Evolutionary conservation across 1,140 invertebrate species (phyloP).

Genomic region (Aphidius ervi): DNA sequence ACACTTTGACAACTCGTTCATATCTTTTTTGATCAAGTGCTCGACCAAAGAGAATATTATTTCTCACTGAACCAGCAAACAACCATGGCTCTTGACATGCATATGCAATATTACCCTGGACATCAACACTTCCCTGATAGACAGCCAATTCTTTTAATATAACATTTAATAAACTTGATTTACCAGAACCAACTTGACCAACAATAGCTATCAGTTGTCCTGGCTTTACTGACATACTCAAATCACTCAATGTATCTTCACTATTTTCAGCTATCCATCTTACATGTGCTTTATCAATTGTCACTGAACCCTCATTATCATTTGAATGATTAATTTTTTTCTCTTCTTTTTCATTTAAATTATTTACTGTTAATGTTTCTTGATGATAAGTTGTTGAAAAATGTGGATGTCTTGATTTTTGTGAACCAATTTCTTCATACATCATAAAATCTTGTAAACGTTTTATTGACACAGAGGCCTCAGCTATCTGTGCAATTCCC

Average conservation of each 20-base stretch:
- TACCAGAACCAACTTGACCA: slow-evolving; percentile 76
- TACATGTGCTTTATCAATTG: slow-evolving; percentile 38
- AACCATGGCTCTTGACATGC: slow-evolving; percentile 74
- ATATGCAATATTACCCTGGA: slow-evolving; percentile 63
- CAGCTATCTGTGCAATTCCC: slow-evolving; percentile 56
- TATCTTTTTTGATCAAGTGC: slow-evolving; percentile 60
- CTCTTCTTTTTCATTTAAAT: background rate
- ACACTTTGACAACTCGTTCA: slow-evolving; percentile 58
- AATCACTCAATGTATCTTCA: slow-evolving; percentile 52
- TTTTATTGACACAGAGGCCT: slow-evolving; percentile 63
- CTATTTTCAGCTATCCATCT: slow-evolving; percentile 43
- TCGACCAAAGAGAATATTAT: slow-evolving; percentile 81
- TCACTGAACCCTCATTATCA: slow-evolving; percentile 24
- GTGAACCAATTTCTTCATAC: slow-evolving; percentile 52
- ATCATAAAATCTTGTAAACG: slow-evolving; percentile 65
- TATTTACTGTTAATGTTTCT: slow-evolving; percentile 24
- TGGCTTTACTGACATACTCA: slow-evolving; percentile 59
- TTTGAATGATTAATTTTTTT: too few relatives aligned
- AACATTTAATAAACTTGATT: slow-evolving; percentile 71
- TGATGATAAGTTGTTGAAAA: background rate
- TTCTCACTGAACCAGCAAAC: slow-evolving; percentile 57
- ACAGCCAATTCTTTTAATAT: slow-evolving; percentile 71
- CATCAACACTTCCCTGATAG: slow-evolving; percentile 49
- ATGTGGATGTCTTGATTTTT: background rate
- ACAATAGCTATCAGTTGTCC: slow-evolving; percentile 69